A percentile compares a stretch with the other conserved stretches of the same genome.
phyloP scores from a whole-genome alignment of 2,797 vertebrate genomes.

The Trematomus bernacchii region DNA sequence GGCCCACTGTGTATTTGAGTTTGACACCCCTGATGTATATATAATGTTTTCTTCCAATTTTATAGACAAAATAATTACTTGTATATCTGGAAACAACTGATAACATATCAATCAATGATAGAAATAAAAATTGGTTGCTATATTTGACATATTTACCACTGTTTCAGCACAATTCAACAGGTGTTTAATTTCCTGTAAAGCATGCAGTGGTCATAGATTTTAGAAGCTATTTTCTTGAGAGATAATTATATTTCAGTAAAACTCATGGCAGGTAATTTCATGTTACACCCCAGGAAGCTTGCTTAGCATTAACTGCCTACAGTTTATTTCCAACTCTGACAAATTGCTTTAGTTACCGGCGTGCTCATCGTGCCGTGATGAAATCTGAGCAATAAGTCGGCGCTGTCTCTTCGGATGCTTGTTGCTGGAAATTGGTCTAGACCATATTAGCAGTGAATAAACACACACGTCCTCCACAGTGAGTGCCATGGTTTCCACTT shows the following conservation, averaged over 20 bases:
- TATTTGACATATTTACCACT: neutral
- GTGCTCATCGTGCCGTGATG: constrained; percentile 40
- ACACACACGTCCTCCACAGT: neutral
- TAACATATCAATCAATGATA: neutral
- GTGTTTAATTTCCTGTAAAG: neutral
- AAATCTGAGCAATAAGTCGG: constrained; percentile 48
- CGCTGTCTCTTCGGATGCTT: constrained; percentile 23
- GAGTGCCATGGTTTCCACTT: neutral
- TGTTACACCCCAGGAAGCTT: constrained; percentile 31
- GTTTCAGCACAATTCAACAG: neutral
- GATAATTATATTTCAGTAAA: constrained; percentile 34
- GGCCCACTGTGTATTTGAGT: no score
- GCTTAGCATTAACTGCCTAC: constrained; percentile 32
- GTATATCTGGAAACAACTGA: neutral
- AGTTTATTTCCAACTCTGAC: constrained; percentile 31
- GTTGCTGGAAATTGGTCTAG: constrained; percentile 24
- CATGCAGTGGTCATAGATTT: constrained; percentile 4
- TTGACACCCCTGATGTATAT: neutral
- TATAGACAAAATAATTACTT: neutral
- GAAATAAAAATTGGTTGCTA: constrained; percentile 3
- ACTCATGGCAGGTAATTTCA: constrained; percentile 46
- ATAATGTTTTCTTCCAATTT: neutral
- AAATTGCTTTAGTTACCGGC: constrained; percentile 49
- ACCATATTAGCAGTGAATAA: neutral
- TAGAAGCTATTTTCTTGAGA: constrained; percentile 7